Percentiles rank a stretch among this genome's conserved stretches.
Conservation (phyloP, 1,140 invertebrate species). For the Ridgeia piscesae region DNA sequence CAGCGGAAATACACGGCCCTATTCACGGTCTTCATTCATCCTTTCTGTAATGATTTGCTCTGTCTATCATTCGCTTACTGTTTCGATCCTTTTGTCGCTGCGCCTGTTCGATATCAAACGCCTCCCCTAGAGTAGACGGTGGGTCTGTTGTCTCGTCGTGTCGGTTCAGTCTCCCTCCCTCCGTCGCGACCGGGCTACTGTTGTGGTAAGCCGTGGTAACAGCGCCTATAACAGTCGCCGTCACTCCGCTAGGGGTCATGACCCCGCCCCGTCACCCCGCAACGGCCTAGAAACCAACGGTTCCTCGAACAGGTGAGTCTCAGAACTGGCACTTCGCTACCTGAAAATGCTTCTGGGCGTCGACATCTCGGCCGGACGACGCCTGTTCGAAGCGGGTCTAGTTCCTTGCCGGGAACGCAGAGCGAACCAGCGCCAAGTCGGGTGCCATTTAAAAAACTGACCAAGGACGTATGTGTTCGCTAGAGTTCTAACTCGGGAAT, state of each 20-base stretch:
- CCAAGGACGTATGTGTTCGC: not conserved
- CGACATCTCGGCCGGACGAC: not conserved
- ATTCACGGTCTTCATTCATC: not conserved
- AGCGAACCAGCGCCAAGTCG: not conserved
- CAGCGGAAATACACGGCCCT: too few relatives aligned
- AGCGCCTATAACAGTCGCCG: not conserved
- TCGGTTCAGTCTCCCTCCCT: not conserved
- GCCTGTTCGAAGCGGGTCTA: not conserved
- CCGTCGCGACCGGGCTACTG: not conserved
- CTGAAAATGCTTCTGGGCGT: not conserved
- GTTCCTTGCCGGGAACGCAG: not conserved
- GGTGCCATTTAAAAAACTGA: not conserved
- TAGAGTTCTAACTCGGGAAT: not conserved
- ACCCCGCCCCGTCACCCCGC: not conserved
- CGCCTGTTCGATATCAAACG: not conserved
- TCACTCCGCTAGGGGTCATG: not conserved
- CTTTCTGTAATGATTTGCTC: not conserved
- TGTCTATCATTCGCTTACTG: conserved; percentile 5
- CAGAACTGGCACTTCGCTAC: not conserved
- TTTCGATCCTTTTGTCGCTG: not conserved
- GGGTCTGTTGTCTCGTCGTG: not conserved
- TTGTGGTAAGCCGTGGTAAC: not conserved
- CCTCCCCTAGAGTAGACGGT: not conserved
- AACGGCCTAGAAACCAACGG: not conserved
- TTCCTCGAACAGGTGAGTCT: not conserved